Base-by-base conservation (phyloP, 2,888 invertebrate genomes). In the Aradus depressus region DNA sequence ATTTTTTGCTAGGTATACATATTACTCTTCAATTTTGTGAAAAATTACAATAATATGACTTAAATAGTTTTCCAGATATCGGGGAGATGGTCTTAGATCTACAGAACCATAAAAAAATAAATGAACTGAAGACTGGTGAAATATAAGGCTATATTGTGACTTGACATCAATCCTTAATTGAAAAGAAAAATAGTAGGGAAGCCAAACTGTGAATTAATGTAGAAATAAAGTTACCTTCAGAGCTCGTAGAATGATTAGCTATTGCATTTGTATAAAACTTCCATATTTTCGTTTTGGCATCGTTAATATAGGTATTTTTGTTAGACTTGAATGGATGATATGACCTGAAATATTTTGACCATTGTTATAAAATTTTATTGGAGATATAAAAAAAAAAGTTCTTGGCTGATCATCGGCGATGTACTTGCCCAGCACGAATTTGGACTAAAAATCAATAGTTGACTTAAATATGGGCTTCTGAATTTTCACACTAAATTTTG, bases 261-360 rank as follows among this genome's bases (percentile, higher is more conserved):
- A 45, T 55, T 18, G 39, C 42, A 16, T 49, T 28, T 10, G 60
- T 51, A 44, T 62, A 63, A 48, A 60, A 61, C 2, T 57, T 54
- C 50, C 55, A 58, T 22, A 67, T 53, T 37, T 50, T 44, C 8
- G 43, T 28, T 26, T 48, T 52, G 4, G 59, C 58, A 8, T 52
- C 53, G 16, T 34, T 31, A 14, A 57, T 47, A 44, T 57, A 60
- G 5, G 31, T 38, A 16, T 44, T 22, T 16, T 52, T 48, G 18
- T 51, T 48, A 3, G 53, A 44, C 42, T 50, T 45, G 42, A 49
- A 60, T 2, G 57, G 59, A 44, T 58, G 59, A 26, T 48, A 42
- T 28, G 48, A 38, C 34, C 55, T 55, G 23, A 23, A 49, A 55
- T 21, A 26, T n/a, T n/a, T n/a, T n/a, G n/a, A n/a, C n/a, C n/a